Evolutionary conservation across 2,113 vertebrate species (phyloP).

Genomic region (Nyctibius bracteatus): DNA sequence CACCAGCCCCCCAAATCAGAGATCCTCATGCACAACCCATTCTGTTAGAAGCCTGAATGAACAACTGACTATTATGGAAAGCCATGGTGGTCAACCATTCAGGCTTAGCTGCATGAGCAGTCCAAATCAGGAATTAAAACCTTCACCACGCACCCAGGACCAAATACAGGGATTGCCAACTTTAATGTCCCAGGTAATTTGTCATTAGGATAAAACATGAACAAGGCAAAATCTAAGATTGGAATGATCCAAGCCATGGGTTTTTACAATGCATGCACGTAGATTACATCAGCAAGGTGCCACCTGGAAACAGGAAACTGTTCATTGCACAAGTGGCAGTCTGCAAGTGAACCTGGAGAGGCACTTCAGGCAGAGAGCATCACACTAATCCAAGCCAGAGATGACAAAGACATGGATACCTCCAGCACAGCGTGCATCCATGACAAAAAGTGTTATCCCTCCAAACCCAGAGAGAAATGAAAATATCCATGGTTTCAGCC

Average conservation of each 20-base stretch:
- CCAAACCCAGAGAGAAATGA: neutral
- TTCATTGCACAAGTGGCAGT: neutral
- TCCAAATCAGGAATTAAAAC: neutral
- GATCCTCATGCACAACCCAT: neutral
- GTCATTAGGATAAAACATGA: neutral
- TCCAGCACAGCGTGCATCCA: neutral
- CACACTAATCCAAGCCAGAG: neutral
- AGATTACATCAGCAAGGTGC: neutral
- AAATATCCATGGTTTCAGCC: neutral
- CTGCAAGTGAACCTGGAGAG: neutral
- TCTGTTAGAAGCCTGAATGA: neutral
- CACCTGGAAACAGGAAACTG: neutral
- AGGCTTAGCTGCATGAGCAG: neutral
- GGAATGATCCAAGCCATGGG: neutral
- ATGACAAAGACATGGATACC: neutral
- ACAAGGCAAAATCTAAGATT: neutral
- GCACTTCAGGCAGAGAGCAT: neutral
- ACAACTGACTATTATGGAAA: neutral
- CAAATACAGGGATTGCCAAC: neutral
- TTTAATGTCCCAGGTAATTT: neutral
- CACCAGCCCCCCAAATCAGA: neutral
- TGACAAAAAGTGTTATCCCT: neutral
- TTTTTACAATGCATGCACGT: neutral
- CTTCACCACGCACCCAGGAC: neutral
- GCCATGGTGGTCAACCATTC: neutral